Base-by-base conservation (phyloP, 2,797 vertebrate genomes). In the Alexandromys oeconomus region DNA sequence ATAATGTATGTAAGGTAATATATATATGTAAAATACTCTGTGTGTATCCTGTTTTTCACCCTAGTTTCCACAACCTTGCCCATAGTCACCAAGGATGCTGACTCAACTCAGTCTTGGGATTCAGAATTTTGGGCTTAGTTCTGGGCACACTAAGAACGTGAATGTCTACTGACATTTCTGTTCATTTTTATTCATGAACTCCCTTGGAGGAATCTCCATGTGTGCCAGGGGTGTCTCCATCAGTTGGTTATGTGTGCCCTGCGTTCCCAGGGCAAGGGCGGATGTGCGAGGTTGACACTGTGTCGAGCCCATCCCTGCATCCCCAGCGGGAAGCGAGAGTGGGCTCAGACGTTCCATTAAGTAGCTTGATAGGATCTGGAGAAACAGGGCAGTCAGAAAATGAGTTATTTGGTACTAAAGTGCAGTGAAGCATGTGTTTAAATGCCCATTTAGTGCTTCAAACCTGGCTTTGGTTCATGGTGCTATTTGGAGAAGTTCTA, bases 381-480 rank as follows among this genome's bases (percentile, higher is more conserved):
- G 81, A 96, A 78, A 71, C 37, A 48, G 29, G 21, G 54, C 29
- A 14, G 27, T 91, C 87, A 71, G 81, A 94, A 87, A 93, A 90
- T 65, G 92, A 92, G 46, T 85, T 93, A 93, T 77, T 92, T 95
- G 86, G 46, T 84, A 80, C 40, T 89, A 48, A 93, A 91, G 48
- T 80, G 54, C 57, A 78, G 63, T 59, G 31, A 59, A 37, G 87
- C 80, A 34, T 90, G 40, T 48, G 79, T 91, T 92, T 86, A 86
- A 96, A 93, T 91, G 87, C 34, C 73, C 91, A 80, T 89, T 80
- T 92, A 48, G 82, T 80, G 51, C 21, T 85, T 79, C 40, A 78
- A 91, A 37, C 43, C 89, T 96, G 79, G 71, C 86, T 92, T 89
- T 74, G 40, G 69, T 92, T 97, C 74, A 78, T 81, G 73, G 76